Evolutionary conservation across 2,888 invertebrate species (phyloP), one percentile per base, ranked within the genome.

Genomic region (Drosophila helvetica): DNA sequence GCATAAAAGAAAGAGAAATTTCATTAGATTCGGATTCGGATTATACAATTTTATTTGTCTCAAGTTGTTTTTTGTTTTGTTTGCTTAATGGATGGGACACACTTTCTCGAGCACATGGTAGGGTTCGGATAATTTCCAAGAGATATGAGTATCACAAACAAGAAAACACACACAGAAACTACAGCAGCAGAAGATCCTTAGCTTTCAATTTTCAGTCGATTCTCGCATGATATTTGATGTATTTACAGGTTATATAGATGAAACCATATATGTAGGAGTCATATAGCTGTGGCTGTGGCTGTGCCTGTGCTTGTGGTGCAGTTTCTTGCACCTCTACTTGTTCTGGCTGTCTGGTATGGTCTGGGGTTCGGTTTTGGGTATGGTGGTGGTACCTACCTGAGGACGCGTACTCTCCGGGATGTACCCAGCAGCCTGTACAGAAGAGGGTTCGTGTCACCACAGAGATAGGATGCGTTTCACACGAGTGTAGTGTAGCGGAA

Each of bases 321-420:
- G 58, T 50, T 61, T 61, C 56, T 69, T 47, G 71, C 42, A 42
- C 19, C 53, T 57, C 64, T 54, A 54, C 47, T 72, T 43, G 52
- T 58, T 63, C 71, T 79, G 74, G 75, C 81, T 73, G 75, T 72
- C 25, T 25, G 25, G 65, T 71, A 15, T 38, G 38, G 38, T 38
- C 78, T 65, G 68, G 69, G 59, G 68, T 66, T 59, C 74, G 78
- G 57, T 75, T 67, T 78, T 71, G 86, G 50, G 75, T 73, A 76
- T 84, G 47, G 75, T 73, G 66, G 71, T 81, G 90, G 88, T 88
- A 91, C 91, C 90, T 95, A 99, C 99, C 99, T 93, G 99, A 98
- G 79, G 98, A 98, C 74, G 99, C 98, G 93, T 98, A 99, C 93
- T 99, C 99, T 90, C 98, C 99, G 80, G 99, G 99, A 93, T 99